Evolutionary conservation across 2,888 invertebrate genomes (phyloP).

Genomic region (Caenorhabditis sp.): DNA sequence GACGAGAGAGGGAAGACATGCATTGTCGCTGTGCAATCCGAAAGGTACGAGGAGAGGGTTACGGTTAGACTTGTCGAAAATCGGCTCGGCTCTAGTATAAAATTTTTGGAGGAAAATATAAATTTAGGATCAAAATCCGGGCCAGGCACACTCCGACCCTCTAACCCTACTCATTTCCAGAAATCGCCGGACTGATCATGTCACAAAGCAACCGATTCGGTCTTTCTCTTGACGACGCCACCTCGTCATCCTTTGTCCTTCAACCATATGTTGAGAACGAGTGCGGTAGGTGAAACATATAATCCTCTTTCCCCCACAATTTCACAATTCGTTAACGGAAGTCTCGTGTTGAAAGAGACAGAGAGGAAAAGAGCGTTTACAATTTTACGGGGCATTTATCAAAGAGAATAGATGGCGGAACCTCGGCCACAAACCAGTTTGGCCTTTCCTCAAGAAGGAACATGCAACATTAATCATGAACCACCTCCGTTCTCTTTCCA

Average conservation of each 20-base stretch:
- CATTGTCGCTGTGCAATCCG: conserved; percentile 42
- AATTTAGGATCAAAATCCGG: no score
- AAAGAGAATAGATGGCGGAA: neutral
- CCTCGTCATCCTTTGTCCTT: conserved; percentile 29
- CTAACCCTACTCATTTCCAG: no score
- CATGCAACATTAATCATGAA: conserved; percentile 30
- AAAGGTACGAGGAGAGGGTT: conserved; percentile 16
- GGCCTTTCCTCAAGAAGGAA: no score
- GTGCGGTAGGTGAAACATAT: conserved; percentile 33
- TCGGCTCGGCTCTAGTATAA: no score
- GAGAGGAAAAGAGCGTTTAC: neutral
- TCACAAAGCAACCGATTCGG: conserved; percentile 49
- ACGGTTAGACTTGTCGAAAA: no score
- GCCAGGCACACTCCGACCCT: no score
- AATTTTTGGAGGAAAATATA: no score
- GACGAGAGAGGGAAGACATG: conserved; percentile 37
- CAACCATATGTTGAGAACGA: conserved; percentile 43
- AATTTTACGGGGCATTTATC: conserved; percentile 8
- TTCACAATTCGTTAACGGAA: conserved; percentile 7
- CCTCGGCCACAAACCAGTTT: conserved; percentile 27
- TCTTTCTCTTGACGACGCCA: conserved; percentile 21
- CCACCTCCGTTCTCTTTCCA: conserved; percentile 5
- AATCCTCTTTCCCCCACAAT: conserved; percentile 1
- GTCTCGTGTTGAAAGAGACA: no score
- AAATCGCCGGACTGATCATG: conserved; percentile 43